Evolutionary conservation across 2,113 vertebrate species (phyloP).

Genomic region (Hippopotamus amphibius): DNA sequence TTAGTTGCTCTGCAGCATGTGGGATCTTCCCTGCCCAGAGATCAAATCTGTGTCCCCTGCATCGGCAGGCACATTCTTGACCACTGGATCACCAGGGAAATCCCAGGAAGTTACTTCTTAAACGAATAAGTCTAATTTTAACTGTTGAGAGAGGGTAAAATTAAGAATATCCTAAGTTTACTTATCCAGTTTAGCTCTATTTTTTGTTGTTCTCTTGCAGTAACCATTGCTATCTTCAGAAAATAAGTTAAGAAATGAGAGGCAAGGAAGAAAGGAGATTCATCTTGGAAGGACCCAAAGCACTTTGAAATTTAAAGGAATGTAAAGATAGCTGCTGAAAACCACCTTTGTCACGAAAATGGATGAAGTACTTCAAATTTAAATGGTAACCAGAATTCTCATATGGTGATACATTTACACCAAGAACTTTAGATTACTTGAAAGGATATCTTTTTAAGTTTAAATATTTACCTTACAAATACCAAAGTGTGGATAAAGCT

Average conservation of each 20-base stretch:
- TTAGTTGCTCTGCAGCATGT: no score
- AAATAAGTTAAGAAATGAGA: constrained; percentile 72
- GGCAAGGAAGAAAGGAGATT: constrained; percentile 53
- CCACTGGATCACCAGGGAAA: no score
- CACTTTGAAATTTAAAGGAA: constrained; percentile 46
- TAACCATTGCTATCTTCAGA: constrained; percentile 75
- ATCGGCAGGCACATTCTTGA: no score
- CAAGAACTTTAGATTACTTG: neutral
- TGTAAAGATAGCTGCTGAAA: constrained; percentile 68
- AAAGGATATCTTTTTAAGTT: constrained; percentile 36
- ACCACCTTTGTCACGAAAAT: constrained; percentile 23
- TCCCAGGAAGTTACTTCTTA: neutral
- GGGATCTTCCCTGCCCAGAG: no score
- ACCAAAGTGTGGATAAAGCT: constrained; percentile 16
- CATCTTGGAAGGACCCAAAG: constrained; percentile 61
- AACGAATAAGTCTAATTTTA: constrained; percentile 23
- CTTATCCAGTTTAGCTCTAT: neutral
- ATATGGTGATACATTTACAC: neutral
- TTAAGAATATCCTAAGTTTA: constrained; percentile 18
- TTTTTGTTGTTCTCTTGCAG: constrained; percentile 74
- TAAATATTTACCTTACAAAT: constrained; percentile 19
- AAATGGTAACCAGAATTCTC: constrained; percentile 79
- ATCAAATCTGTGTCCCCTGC: no score
- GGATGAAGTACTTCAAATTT: constrained; percentile 76
- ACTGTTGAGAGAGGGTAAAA: neutral